Evolutionary conservation across 1,140 invertebrate genomes (phyloP), one percentile per base, ranked within the genome.

Genomic region (Pseudomyrmex flavicornis): DNA sequence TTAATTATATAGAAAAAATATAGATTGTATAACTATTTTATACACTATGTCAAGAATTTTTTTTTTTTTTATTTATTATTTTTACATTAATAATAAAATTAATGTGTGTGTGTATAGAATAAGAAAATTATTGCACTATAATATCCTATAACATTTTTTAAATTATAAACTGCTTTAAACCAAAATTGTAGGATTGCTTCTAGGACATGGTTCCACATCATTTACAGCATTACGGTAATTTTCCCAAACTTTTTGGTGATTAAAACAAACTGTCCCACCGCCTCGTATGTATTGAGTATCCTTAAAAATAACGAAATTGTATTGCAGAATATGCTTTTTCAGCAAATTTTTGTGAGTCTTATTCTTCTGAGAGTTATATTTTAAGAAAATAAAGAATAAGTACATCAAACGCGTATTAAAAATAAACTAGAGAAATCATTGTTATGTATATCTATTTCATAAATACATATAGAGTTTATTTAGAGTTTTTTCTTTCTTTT

Each of bases 231-330:
- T 85, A 8, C 93, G 90, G 87, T 96, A 97, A 48, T 94, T 88
- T 72, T 93, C 92, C 93, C 96, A 96, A 8, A 97, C 91, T 15
- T 91, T 84, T 1, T 75, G 44, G 50, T 95, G 94, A 79, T 95
- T 93, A 12, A 97, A 93, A 90, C 98, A 99, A 7, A 98, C 96
- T 0, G 97, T 97, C 54, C 98, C 98, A 17, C 98, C 98, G 0
- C 97, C 98, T 83, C 98, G 95, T 0, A 95, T 92, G 76, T 96
- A 95, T 94, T 99, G 98, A 10, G 96, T 95, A 86, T 95, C 91
- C 96, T 97, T 92, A 9, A 95, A 95, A 86, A 50, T 2, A 80
- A 58, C 46, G 46, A 70, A 70, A 75, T 72, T 73, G 83, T 70
- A 82, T 69, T 46, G 74, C 1, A 72, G 12, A 2, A 7, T 48